Conservation (phyloP, 2,888 invertebrate species). For the Parascotia fuliginaria region DNA sequence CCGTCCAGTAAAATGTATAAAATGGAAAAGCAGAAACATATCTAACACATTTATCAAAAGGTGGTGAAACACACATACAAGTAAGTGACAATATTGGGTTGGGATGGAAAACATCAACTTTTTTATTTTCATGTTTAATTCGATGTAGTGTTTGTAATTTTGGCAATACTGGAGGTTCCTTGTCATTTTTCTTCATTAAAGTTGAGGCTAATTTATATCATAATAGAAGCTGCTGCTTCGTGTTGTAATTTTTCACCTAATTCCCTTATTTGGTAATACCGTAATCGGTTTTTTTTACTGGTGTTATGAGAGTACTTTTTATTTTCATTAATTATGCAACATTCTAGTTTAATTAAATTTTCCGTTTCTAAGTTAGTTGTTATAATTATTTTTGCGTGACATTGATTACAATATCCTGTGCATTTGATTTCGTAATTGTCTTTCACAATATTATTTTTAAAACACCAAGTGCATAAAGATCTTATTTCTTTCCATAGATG, state of each 20-base stretch:
- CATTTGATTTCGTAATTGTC: constrained; percentile 12
- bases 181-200: constrained; percentile 8
- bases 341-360: constrained; percentile 9
- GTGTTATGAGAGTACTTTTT: constrained; percentile 8
- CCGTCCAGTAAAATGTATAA: constrained; percentile 14
- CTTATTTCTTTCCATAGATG: constrained; percentile 19
- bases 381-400: constrained; percentile 10
- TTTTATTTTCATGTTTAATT: constrained; percentile 8
- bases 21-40: constrained; percentile 10
- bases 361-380: constrained; percentile 7
- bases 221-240: constrained; percentile 3
- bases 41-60: constrained; percentile 11
- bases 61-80: constrained; percentile 10
- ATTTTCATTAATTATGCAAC: constrained; percentile 6
- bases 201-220: constrained; percentile 8
- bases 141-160: constrained; percentile 8
- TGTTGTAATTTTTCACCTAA: constrained; percentile 4
- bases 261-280: constrained; percentile 2
- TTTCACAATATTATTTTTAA: constrained; percentile 16
- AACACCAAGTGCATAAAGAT: constrained; percentile 17
- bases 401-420: constrained; percentile 13
- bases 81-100: constrained; percentile 11
- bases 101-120: constrained; percentile 1
- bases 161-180: constrained; percentile 8
- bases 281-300: constrained; percentile 9